These are phyloP conservation scores for Sminthurides aquaticus DNA, from an alignment of 2,888 invertebrate species.

Conservation along the genomic window DNA sequence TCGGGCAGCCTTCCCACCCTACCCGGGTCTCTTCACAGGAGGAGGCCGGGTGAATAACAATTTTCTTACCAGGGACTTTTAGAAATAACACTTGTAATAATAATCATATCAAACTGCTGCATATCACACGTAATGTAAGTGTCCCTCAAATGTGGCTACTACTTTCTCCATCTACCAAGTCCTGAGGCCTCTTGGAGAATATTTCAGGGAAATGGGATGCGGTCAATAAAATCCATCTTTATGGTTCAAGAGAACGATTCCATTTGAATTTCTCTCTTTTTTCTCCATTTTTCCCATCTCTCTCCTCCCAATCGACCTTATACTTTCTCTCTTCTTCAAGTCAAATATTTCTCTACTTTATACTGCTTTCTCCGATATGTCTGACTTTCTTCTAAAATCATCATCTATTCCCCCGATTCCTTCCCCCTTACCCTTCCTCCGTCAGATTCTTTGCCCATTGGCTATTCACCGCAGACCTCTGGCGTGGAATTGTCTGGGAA, in stretches of 20 bases:
- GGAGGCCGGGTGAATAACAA: conserved; percentile 6
- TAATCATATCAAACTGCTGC: conserved; percentile 3
- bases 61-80: not conserved
- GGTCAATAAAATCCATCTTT: conserved; percentile 43
- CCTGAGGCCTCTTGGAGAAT: not conserved
- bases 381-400: too few species aligned
- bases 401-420: too few species aligned
- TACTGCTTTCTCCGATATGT: too few species aligned
- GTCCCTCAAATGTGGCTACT: not conserved
- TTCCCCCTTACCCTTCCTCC: too few species aligned
- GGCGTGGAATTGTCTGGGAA: too few species aligned
- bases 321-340: too few species aligned
- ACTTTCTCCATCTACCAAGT: not conserved
- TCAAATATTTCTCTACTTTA: too few species aligned
- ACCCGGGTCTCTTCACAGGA: too few species aligned
- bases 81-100: conserved; percentile 1
- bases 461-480: too few species aligned
- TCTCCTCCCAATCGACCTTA: too few species aligned
- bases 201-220: conserved; percentile 34
- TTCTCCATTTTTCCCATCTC: not conserved
- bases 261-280: conserved; percentile 42
- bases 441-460: too few species aligned
- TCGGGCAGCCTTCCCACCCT: too few species aligned
- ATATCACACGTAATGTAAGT: conserved; percentile 9
- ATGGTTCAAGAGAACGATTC: conserved; percentile 37